A percentile compares a stretch with the other conserved stretches of the same genome.
Evolutionary conservation across 2,113 vertebrate species (phyloP).

Genomic region (Chloroceryle aenea): DNA sequence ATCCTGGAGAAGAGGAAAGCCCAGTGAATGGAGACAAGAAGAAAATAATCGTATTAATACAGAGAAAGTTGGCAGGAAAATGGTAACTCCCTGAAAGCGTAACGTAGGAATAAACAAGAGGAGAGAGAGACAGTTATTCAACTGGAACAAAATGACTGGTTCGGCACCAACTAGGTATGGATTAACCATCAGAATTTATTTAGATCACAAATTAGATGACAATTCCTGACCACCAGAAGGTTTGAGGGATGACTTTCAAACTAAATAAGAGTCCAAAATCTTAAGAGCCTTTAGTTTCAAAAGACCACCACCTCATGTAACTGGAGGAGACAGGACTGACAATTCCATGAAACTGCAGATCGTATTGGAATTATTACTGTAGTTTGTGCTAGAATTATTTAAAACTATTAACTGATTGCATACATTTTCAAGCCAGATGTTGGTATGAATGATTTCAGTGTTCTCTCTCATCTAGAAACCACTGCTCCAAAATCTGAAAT

Average conservation of each 20-base stretch:
- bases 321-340: not conserved
- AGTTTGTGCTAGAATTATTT: not conserved
- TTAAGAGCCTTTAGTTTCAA: not conserved
- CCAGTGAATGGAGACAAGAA: not conserved
- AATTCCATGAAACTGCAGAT: not conserved
- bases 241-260: not conserved
- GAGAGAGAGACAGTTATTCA: not conserved
- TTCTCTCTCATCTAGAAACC: not conserved
- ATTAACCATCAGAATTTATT: not conserved
- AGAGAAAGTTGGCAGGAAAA: not conserved
- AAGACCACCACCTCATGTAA: not conserved
- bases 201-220: slow-evolving; percentile 1
- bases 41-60: not conserved
- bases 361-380: not conserved
- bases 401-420: not conserved
- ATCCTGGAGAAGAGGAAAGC: not conserved
- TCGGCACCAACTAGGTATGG: not conserved
- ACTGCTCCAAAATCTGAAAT: not conserved
- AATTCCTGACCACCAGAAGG: not conserved
- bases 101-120: not conserved
- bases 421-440: not conserved
- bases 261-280: not conserved
- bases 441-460: not conserved
- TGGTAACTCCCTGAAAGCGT: not conserved
- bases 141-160: not conserved